Conservation (phyloP, 1,140 invertebrate genomes). For the Trissolcus basalis region DNA sequence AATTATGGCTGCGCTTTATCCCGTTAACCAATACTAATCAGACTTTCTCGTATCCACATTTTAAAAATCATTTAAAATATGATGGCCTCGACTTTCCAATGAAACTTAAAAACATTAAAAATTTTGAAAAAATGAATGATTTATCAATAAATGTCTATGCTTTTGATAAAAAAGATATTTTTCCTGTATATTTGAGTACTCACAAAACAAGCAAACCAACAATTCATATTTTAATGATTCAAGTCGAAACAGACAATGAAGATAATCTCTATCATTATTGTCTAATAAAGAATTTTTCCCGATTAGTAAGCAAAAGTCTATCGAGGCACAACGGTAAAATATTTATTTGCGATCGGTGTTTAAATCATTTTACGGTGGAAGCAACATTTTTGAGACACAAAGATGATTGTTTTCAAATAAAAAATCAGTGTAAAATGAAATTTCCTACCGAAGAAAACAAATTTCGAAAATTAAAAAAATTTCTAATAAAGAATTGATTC, state of each 20-base stretch:
- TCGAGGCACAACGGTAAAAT: neutral
- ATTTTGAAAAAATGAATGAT: slow-evolving; percentile 69
- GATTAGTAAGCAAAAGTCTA: neutral
- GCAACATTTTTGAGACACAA: neutral
- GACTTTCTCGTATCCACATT: slow-evolving; percentile 62
- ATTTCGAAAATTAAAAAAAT: slow-evolving; percentile 61
- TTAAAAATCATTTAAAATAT: slow-evolving; percentile 65
- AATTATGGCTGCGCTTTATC: slow-evolving; percentile 64
- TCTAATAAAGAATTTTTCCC: neutral
- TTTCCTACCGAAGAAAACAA: neutral
- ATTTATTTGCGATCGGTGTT: neutral
- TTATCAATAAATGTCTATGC: slow-evolving; percentile 64
- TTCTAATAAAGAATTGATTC: slow-evolving; percentile 55
- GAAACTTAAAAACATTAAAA: slow-evolving; percentile 65
- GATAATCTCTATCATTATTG: neutral
- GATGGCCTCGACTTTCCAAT: slow-evolving; percentile 66
- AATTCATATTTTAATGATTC: no score
- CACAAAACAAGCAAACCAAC: neutral
- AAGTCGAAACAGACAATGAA: neutral
- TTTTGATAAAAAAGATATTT: slow-evolving; percentile 51
- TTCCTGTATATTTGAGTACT: slow-evolving; percentile 62
- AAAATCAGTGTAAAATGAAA: neutral
- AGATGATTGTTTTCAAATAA: neutral
- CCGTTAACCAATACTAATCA: slow-evolving; percentile 41
- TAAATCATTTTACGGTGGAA: neutral